Base-by-base conservation (phyloP, 2,797 vertebrate species). In the Gymnoscopelus braueri region DNA sequence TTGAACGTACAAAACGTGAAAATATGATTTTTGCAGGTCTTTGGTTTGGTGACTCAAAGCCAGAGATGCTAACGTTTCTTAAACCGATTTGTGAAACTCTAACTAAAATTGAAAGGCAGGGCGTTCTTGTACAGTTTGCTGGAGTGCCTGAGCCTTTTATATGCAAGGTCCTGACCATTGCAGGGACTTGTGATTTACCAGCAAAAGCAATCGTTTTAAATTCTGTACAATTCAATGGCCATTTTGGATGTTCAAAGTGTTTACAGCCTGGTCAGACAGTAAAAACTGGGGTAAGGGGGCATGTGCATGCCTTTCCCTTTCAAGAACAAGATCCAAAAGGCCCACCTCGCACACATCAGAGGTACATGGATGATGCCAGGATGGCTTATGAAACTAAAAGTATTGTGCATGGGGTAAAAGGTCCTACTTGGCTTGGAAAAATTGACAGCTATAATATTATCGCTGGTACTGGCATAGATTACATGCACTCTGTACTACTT, bases 241-340 rank as follows among this genome's bases (percentile, higher is more conserved):
- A 62, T 3, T 81, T 66, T 81, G 72, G 72, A 10, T 78, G 75
- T 63, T n/a, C 52, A n/a, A 77, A 78, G 39, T 83, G 81, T 82
- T 63, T 76, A 65, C 73, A 76, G 64, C 76, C 67, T 4, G 79
- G 79, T 3, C 12, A 72, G 47, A 72, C 72, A 35, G 60, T 74
- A 8, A 79, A 71, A 48, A 79, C 80, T 58, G 65, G 67, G 52
- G 60, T 60, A 24, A 72, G 59, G 56, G 68, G 77, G 4, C 80
- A 79, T 69, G 61, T 74, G 11, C 71, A 83, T 79, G 70, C 74
- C 3, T 83, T 82, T 64, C 77, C 77, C 4, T 79, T 60, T n/a
- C 80, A 74, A 35, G 1, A 23, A 11, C 2, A 4, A 51, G 59
- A 71, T 55, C 77, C 77, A 69, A 77, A 79, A 71, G 70, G 67